Conservation (phyloP, 1,140 invertebrate species). For the Scaptomyza hsui region DNA sequence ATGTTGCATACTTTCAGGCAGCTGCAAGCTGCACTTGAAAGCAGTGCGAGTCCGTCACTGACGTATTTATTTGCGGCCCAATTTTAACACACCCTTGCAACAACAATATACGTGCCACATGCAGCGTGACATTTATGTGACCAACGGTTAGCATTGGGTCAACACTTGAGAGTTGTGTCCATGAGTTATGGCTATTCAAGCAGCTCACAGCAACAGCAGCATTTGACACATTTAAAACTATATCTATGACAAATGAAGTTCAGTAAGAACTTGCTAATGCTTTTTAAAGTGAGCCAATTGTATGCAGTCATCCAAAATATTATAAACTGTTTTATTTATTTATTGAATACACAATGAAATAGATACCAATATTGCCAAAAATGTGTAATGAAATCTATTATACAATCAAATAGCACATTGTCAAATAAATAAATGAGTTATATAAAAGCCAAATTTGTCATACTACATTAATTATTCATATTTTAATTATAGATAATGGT, state of each 20-base stretch:
- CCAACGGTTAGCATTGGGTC: conserved; percentile 38
- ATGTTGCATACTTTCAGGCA: conserved; percentile 42
- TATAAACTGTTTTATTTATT: too few species aligned
- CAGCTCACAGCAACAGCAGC: conserved; percentile 42
- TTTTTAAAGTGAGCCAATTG: conserved; percentile 14
- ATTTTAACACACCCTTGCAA: conserved; percentile 60
- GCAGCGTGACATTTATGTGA: conserved; percentile 70
- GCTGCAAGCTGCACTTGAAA: conserved; percentile 22
- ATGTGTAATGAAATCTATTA: too few species aligned
- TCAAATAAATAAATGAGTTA: background rate
- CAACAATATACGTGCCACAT: conserved; percentile 69
- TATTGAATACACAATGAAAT: background rate
- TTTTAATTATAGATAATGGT: background rate
- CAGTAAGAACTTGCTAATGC: conserved; percentile 32
- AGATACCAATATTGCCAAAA: too few species aligned
- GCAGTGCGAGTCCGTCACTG: conserved; percentile 42
- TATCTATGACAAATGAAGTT: conserved; percentile 67
- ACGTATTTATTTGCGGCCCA: conserved; percentile 45
- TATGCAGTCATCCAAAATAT: conserved; percentile 3
- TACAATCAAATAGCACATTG: too few species aligned
- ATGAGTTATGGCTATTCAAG: conserved; percentile 70
- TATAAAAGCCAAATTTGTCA: background rate
- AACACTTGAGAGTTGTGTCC: conserved; percentile 50
- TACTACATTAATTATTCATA: background rate
- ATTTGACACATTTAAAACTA: conserved; percentile 55